Evolutionary conservation across 2,888 invertebrate genomes (phyloP).

Genomic region (Eupithecia dodoneata): DNA sequence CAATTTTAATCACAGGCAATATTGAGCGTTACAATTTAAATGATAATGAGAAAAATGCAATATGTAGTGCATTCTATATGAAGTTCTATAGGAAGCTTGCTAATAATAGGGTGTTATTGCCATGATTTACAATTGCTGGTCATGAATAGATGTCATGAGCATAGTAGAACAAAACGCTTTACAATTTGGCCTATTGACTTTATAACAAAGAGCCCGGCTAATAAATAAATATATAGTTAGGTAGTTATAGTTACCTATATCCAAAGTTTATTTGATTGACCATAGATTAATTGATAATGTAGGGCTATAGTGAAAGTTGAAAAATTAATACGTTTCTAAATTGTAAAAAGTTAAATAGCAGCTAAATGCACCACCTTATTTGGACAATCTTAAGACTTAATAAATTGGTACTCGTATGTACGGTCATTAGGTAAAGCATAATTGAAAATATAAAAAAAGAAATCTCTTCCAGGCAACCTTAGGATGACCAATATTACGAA

Average conservation of each 20-base stretch:
- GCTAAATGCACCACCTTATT: no score
- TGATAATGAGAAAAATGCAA: neutral
- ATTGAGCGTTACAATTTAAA: neutral
- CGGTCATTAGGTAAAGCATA: no score
- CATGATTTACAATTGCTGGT: neutral
- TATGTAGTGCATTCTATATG: neutral
- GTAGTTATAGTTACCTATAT: neutral
- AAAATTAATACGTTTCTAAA: neutral
- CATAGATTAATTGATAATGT: neutral
- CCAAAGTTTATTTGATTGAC: neutral
- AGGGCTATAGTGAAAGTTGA: neutral
- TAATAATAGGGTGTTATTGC: neutral
- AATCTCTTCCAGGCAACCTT: no score
- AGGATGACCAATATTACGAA: neutral
- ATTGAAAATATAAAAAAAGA: no score
- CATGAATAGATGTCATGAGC: slow-evolving; percentile 9
- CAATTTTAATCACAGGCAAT: neutral
- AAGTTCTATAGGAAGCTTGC: neutral
- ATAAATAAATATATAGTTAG: neutral
- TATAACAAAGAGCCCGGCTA: neutral
- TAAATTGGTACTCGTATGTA: neutral
- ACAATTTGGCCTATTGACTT: slow-evolving; percentile 8
- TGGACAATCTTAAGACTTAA: neutral
- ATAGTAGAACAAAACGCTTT: slow-evolving; percentile 18
- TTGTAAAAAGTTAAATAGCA: neutral